Base-by-base conservation (phyloP, 2,113 vertebrate genomes). In the Ibidorhyncha struthersii region DNA sequence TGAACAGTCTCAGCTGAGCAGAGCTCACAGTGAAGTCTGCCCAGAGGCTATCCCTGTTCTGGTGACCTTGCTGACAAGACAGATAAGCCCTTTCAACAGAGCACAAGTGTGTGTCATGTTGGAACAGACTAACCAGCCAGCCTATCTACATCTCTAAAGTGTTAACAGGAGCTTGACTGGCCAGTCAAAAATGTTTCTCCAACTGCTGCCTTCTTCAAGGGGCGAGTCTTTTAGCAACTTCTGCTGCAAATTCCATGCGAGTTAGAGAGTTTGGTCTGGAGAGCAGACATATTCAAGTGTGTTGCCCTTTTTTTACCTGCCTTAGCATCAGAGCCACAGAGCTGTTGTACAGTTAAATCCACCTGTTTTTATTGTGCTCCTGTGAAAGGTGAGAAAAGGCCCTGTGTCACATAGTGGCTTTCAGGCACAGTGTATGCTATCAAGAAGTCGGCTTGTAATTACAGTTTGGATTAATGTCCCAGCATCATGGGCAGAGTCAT, bases 41-140 rank as follows among this genome's bases (percentile, higher is more conserved):
- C 86, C 83, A 73, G 92, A 82, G 83, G 82, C 89, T 69, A 47
- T 59, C 77, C 25, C 45, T 59, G 52, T 76, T 80, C 50, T 55
- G 62, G 53, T 0, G 65, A 89, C 91, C 79, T 93, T 72, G 89
- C 80, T 58, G 36, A 91, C 90, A 94, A 72, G 91, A 29, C 25
- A 49, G 82, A 94, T 97, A 95, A 96, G 90, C 61, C 89, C 81
- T 97, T 92, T 97, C 94, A 94, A 55, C 96, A 87, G 91, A 93
- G 83, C 93, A 81, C 89, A 96, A 92, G 88, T 17, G 43, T 67
- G 87, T 89, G 89, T 92, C 72, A 34, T 76, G 53, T 58, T 22
- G 45, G 85, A 82, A n/a, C 69, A 78, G 73, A 32, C 40, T 9
- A 65, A 67, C 40, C 82, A 43, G 58, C 43, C 61, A 78, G 63